Evolutionary conservation across 2,888 invertebrate species (phyloP).

Genomic region (Archips crataeganus): DNA sequence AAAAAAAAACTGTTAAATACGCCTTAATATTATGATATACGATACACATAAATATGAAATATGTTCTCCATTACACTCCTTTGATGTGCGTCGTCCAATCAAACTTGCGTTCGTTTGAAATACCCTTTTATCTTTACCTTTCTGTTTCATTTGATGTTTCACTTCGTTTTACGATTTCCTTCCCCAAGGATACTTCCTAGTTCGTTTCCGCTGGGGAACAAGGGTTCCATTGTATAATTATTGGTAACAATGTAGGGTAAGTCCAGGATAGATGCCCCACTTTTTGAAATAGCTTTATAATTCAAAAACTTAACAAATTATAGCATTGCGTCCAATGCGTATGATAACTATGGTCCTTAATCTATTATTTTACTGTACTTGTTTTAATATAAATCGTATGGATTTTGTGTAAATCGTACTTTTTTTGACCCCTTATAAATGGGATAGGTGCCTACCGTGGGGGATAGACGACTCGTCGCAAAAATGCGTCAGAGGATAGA

Average conservation of each 20-base stretch:
- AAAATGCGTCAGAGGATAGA: too few relatives aligned
- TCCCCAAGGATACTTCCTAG: not conserved
- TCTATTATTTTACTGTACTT: too few relatives aligned
- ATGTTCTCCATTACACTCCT: constrained; percentile 1
- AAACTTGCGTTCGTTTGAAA: constrained; percentile 5
- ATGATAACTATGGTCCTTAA: too few relatives aligned
- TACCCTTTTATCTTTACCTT: constrained; percentile 5
- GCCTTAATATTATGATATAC: not conserved
- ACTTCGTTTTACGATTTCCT: constrained; percentile 1
- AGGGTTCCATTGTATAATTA: not conserved
- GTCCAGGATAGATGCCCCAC: too few relatives aligned
- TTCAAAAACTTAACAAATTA: too few relatives aligned
- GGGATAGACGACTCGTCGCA: too few relatives aligned
- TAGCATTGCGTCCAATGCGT: too few relatives aligned
- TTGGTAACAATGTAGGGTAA: not conserved
- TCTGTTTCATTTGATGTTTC: constrained; percentile 7
- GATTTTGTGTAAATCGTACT: too few relatives aligned
- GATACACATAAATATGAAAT: not conserved
- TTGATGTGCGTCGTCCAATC: constrained; percentile 4
- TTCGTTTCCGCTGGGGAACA: not conserved
- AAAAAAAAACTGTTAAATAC: not conserved
- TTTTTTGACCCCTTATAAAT: too few relatives aligned
- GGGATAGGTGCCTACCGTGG: too few relatives aligned
- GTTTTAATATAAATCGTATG: too few relatives aligned
- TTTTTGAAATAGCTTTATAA: too few relatives aligned